Evolutionary conservation across 2,797 vertebrate species (phyloP).

Genomic region (Molossus molossus): DNA sequence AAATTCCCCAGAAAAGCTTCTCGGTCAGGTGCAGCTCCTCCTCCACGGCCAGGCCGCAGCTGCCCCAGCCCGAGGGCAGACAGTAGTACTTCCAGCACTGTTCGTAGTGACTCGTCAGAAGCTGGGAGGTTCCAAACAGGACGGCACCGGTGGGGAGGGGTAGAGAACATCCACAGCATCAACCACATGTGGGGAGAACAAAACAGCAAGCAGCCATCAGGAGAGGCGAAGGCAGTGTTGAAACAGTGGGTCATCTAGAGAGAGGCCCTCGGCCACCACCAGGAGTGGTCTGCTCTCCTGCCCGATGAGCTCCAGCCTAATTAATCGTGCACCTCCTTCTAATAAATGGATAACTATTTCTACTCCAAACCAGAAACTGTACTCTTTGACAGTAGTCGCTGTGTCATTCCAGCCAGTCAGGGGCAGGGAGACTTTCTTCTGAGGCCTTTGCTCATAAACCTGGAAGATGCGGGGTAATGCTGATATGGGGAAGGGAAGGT

Average conservation of each 20-base stretch:
- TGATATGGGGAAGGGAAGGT: not conserved
- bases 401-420: not conserved
- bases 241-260: not conserved
- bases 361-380: not conserved
- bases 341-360: not conserved
- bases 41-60: slow-evolving; percentile 96
- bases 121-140: slow-evolving; percentile 90
- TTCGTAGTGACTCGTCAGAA: slow-evolving; percentile 98
- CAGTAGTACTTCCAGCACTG: slow-evolving; percentile 99
- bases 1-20: slow-evolving; percentile 99
- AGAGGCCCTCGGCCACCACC: accelerated
- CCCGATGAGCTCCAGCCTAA: not conserved
- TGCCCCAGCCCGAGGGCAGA: slow-evolving; percentile 96
- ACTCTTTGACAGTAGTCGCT: not conserved
- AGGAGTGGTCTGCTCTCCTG: not conserved
- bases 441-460: not conserved
- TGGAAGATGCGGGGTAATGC: not conserved
- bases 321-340: not conserved
- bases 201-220: not conserved
- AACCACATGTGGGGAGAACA: not conserved
- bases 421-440: not conserved
- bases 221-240: not conserved
- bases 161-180: not conserved
- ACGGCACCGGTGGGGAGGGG: not conserved
- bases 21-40: slow-evolving; percentile 98